Conservation (phyloP, 2,888 invertebrate genomes). For the Sturmia bella region DNA sequence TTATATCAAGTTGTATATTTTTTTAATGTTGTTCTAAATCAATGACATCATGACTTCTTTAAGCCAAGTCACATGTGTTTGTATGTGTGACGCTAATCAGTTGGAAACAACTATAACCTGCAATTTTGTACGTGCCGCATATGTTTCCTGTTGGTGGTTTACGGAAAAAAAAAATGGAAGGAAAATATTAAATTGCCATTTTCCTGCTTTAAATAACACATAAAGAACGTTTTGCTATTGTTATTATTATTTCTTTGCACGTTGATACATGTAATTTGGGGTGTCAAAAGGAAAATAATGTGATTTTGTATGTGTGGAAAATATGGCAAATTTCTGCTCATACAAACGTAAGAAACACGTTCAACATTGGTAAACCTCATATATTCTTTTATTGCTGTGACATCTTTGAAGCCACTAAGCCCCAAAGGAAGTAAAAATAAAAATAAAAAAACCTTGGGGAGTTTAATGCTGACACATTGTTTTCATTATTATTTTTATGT, state of each 20-base stretch:
- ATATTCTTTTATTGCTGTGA: constrained; percentile 14
- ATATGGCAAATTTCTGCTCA: neutral
- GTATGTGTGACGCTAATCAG: constrained; percentile 58
- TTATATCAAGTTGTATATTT: neutral
- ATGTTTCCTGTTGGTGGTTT: constrained; percentile 52
- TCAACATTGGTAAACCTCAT: constrained; percentile 35
- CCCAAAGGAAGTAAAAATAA: constrained; percentile 4
- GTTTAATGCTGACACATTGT: constrained; percentile 50
- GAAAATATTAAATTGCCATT: constrained; percentile 19
- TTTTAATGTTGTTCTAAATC: constrained; percentile 13
- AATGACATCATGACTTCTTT: constrained; percentile 38
- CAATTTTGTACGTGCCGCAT: constrained; percentile 68
- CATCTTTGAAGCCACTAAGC: constrained; percentile 8
- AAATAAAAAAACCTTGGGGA: constrained; percentile 8
- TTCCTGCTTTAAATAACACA: constrained; percentile 18
- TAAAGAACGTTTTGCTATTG: constrained; percentile 4
- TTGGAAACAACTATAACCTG: constrained; percentile 63
- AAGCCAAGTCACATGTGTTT: constrained; percentile 62
- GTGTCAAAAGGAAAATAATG: constrained; percentile 55
- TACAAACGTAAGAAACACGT: constrained; percentile 10
- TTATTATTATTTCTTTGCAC: constrained; percentile 26
- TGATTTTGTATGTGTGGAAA: neutral
- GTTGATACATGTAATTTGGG: constrained; percentile 57
- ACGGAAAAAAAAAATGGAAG: neutral
- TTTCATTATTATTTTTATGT: constrained; percentile 33